A percentile compares a stretch with the other conserved stretches of the same genome.
phyloP scores from a whole-genome alignment of 2,888 invertebrate species.

The Yponomeuta malinellus region DNA sequence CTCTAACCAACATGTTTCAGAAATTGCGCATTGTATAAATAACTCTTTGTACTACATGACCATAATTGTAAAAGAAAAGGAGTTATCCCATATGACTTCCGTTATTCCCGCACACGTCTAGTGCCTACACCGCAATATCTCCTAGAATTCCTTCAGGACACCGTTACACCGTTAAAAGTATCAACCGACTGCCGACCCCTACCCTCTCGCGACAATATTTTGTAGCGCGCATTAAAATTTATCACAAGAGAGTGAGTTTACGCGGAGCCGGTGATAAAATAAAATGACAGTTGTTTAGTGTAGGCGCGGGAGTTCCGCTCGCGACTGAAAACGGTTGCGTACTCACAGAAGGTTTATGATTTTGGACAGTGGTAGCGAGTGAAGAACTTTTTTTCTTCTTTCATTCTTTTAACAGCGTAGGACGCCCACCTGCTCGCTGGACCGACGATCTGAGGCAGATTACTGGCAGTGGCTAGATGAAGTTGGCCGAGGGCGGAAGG shows the following conservation, averaged over 20 bases:
- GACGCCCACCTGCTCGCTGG: too few species aligned
- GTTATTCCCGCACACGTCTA: not conserved
- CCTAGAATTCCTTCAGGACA: slow-evolving; percentile 12
- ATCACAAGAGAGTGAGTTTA: slow-evolving; percentile 65
- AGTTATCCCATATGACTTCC: too few species aligned
- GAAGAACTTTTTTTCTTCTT: not conserved
- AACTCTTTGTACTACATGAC: too few species aligned
- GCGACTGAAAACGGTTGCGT: slow-evolving; percentile 12
- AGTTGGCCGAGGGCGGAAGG: too few species aligned
- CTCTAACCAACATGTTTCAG: too few species aligned
- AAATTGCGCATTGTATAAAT: too few species aligned
- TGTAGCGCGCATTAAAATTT: slow-evolving; percentile 68
- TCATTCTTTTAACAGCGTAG: not conserved
- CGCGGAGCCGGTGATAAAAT: slow-evolving; percentile 72
- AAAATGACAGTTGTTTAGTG: slow-evolving; percentile 76
- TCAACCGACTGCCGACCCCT: slow-evolving; percentile 22
- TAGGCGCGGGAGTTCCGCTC: slow-evolving; percentile 60
- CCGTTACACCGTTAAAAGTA: not conserved
- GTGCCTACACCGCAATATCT: not conserved
- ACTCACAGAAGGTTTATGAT: slow-evolving; percentile 24
- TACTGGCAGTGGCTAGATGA: too few species aligned
- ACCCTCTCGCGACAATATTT: slow-evolving; percentile 60
- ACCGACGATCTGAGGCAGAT: too few species aligned
- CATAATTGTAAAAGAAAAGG: too few species aligned
- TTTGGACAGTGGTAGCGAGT: slow-evolving; percentile 26